Base-by-base conservation (phyloP, 2,797 vertebrate genomes). In the Eulemur albifrons region DNA sequence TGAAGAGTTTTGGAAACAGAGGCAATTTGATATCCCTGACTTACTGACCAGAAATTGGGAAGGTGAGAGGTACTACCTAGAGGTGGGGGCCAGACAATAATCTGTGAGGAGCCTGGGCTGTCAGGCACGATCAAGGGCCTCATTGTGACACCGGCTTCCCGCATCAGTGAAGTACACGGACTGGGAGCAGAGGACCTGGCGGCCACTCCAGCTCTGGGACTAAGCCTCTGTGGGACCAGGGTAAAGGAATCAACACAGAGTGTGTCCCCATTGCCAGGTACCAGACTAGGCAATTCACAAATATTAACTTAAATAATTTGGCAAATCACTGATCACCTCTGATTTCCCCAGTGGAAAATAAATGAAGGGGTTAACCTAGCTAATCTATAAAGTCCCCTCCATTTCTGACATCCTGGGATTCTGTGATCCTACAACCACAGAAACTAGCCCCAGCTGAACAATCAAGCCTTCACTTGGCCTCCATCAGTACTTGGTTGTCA, bases 291-390 rank as follows among this genome's bases (percentile, higher is more conserved):
- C 6, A 17, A 50, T 69, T 93, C 43, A 83, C 9, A 63, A 84
- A 82, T 30, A 54, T 7, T 48, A 69, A 76, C 43, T 77, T 57
- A 38, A 76, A 85, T 32, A 20, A 67, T 81, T 50, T 77, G 43
- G 17, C 63, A 89, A 93, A 76, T 76, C 83, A 81, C 2, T 54
- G 38, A 84, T 91, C 57, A 18, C 72, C 54, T 80, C 77, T 92
- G 87, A 77, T 40, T 92, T 83, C 43, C 27, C 52, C 76, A 35
- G 38, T 40, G 75, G 32, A 93, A 97, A 96, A 81, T 85, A 87
- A 92, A 89, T 35, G 27, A 69, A 85, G 67, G 54, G n/a, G 1
- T 79, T 92, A 91, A 86, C 32, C 13, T 38, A 65, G n/a, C 10
- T 95, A 21, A 48, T 67, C 54, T 80, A 40, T 32, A 45, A 90